Percentiles rank a stretch among this genome's conserved stretches.
Evolutionary conservation across 2,797 vertebrate genomes (phyloP).

Genomic region (Coendou prehensilis): DNA sequence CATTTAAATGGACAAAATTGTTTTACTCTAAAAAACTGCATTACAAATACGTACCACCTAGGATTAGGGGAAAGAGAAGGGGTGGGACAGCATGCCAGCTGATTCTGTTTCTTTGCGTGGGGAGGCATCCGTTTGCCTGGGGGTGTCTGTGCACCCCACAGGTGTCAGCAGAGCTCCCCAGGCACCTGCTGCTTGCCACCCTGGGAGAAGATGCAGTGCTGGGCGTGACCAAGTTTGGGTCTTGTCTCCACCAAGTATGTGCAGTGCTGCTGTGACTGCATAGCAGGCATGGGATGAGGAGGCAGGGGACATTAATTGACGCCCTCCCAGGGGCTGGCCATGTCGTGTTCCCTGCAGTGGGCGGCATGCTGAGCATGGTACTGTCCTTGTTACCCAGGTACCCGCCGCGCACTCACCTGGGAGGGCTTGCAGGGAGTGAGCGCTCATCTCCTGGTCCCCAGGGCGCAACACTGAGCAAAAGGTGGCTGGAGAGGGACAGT

Average conservation of each 20-base stretch:
- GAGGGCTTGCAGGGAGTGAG: not conserved
- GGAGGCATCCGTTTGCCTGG: no score
- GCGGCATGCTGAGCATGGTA: no score
- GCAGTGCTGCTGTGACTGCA: not conserved
- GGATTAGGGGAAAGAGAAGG: not conserved
- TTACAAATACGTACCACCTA: not conserved
- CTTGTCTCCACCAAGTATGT: no score
- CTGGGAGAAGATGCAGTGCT: not conserved
- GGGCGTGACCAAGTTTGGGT: no score
- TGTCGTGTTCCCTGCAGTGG: accelerated
- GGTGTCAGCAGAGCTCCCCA: not conserved
- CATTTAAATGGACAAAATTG: not conserved
- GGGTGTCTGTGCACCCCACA: not conserved
- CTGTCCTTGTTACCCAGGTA: no score
- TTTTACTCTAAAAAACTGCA: not conserved
- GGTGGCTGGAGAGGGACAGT: not conserved
- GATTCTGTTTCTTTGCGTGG: no score
- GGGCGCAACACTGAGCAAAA: no score
- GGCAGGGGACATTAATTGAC: not conserved
- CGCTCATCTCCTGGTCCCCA: not conserved
- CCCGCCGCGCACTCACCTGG: no score
- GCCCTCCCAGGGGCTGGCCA: not conserved
- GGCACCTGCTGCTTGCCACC: not conserved
- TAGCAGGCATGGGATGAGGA: not conserved
- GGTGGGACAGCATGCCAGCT: no score